phyloP scores from a whole-genome alignment of 2,888 invertebrate genomes.

The Doris montereyensis region DNA sequence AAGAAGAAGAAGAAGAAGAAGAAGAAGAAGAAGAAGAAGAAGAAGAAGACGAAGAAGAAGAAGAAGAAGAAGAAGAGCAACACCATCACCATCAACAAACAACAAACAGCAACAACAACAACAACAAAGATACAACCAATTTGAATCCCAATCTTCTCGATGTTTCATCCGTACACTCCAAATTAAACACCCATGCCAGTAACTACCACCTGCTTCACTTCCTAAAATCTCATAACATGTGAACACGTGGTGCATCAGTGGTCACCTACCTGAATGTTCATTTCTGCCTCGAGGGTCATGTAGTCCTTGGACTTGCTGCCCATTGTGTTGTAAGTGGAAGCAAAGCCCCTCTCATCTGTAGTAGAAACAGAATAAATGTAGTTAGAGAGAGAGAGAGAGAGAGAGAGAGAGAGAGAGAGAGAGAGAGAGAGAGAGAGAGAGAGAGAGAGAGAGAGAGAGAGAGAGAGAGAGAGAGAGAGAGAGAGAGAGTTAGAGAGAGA shows the following conservation, averaged over 20 bases:
- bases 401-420: background rate
- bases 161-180: no score
- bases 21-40: background rate
- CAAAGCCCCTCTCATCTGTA: conserved; percentile 27
- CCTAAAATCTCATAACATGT: background rate
- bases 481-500: no score
- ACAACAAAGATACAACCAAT: background rate
- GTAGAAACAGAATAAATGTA: background rate
- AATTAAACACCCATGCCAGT: no score
- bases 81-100: no score
- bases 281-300: conserved; percentile 40
- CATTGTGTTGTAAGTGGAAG: conserved; percentile 15
- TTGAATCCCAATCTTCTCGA: background rate
- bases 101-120: no score
- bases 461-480: background rate
- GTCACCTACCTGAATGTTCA: conserved; percentile 28
- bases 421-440: background rate
- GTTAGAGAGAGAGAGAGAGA: background rate
- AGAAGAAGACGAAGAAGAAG: no score
- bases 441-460: background rate
- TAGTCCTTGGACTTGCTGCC: conserved; percentile 11
- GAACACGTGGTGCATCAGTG: background rate
- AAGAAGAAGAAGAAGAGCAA: background rate
- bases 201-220: no score
- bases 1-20: background rate